Conservation (phyloP, 2,113 vertebrate genomes). For the Saccopteryx bilineata region DNA sequence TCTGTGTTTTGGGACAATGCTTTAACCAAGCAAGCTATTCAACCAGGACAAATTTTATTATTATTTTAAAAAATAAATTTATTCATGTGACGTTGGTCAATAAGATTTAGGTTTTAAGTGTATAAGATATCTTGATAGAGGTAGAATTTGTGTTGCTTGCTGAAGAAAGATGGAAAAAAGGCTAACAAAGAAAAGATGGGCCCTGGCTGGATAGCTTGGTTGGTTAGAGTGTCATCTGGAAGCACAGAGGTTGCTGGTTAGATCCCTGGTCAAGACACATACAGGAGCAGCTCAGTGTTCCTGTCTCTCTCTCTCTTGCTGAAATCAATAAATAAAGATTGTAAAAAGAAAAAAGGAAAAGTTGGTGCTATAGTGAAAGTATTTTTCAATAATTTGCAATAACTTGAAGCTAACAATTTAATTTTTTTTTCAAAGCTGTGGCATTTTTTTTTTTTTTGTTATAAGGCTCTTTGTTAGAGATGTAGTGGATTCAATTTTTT, state of each 20-base stretch:
- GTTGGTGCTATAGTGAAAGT: slow-evolving; percentile 14
- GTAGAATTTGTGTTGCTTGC: slow-evolving; percentile 14
- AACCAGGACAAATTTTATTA: not conserved
- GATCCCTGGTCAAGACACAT: too few relatives aligned
- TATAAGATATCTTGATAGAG: not conserved
- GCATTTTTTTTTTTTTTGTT: not conserved
- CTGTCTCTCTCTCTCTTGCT: too few relatives aligned
- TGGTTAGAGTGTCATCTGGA: too few relatives aligned
- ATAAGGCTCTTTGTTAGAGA: slow-evolving; percentile 51
- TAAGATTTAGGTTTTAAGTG: not conserved
- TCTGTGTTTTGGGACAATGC: too few relatives aligned
- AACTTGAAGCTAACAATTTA: slow-evolving; percentile 46
- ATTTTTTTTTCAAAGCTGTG: not conserved
- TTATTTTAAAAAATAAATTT: not conserved
- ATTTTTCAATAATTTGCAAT: slow-evolving; percentile 45
- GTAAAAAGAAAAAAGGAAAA: slow-evolving; percentile 35
- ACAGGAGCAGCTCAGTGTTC: too few relatives aligned
- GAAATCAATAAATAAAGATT: not conserved
- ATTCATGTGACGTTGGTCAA: not conserved
- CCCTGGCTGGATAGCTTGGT: too few relatives aligned
- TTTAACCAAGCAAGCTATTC: too few relatives aligned
- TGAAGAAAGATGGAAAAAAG: not conserved
- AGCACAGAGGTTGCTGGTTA: too few relatives aligned
- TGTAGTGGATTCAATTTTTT: slow-evolving; percentile 53
- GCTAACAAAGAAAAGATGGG: too few relatives aligned